Base-by-base conservation (phyloP, 2,888 invertebrate genomes). In the Esperia sulphurella region DNA sequence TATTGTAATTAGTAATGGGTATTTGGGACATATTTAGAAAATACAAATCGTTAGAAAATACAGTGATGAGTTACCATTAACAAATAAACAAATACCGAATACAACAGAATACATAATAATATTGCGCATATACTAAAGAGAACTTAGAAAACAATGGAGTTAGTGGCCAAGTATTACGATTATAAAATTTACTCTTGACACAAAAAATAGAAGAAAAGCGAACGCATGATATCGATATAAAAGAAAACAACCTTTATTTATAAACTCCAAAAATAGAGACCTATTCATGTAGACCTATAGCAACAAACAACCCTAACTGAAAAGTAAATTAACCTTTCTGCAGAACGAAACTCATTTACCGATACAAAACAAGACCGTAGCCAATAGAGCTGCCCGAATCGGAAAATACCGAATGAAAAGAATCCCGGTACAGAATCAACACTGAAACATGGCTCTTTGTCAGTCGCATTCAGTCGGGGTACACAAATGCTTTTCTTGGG, bases 401-500 rank as follows among this genome's bases (percentile, higher is more conserved):
- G 83, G 77, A 77, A 83, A 83, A 84, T 76, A 63, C 63, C 65
- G 61, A 66, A 74, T 83, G 83, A 85, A 85, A 84, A 77, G 79
- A 80, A 75, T 58, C 66, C 72, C 35, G n/a, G 35, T 35, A 35
- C 68, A 69, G 78, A 80, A 79, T 79, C 78, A 79, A 76, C 73
- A 65, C 72, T 71, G 73, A 68, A 69, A 64, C 64, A 50, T 57
- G 63, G 43, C 10, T 45, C 48, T 51, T 51, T 51, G 51, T 86
- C 72, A 71, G 77, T 71, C 48, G 63, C 63, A 84, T 87, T 85
- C 81, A 86, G 61, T 67, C 62, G 61, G 61, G 58, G 76, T 74
- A 71, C 85, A 87, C 87, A 89, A 89, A 86, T 80, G 85, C 83
- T 86, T 89, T 87, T 88, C 87, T 86, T 88, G 77, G 79, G 68